Conservation (phyloP, 1,140 invertebrate species). For the Drosophila ercepeae region DNA sequence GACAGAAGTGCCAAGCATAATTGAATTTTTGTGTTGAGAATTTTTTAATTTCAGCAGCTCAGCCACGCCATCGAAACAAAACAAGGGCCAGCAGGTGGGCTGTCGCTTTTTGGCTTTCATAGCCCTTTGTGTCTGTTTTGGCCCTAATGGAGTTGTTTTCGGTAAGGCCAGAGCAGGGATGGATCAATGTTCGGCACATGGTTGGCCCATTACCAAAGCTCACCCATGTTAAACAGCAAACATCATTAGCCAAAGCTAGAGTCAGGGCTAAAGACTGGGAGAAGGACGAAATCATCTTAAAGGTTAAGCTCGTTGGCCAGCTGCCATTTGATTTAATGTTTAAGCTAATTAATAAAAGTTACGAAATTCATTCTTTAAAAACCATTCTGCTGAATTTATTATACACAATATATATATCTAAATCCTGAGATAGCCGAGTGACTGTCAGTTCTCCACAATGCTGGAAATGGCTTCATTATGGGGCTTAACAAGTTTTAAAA, state of each 20-base stretch:
- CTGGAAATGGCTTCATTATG: constrained; percentile 69
- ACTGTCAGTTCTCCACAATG: constrained; percentile 19
- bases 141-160: constrained; percentile 59
- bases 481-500: constrained; percentile 76
- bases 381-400: constrained; percentile 16
- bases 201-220: constrained; percentile 52
- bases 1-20: constrained; percentile 48
- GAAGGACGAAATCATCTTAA: constrained; percentile 12
- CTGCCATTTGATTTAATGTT: constrained; percentile 45
- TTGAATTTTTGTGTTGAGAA: constrained; percentile 74
- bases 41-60: constrained; percentile 54
- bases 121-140: constrained; percentile 30
- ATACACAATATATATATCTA: background rate
- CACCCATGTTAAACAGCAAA: constrained; percentile 14
- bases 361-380: constrained; percentile 33
- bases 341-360: constrained; percentile 70
- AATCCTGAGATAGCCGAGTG: background rate
- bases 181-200: constrained; percentile 50
- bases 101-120: background rate
- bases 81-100: constrained; percentile 35
- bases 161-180: too few species aligned
- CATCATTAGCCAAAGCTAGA: constrained; percentile 33
- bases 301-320: constrained; percentile 35
- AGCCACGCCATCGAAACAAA: constrained; percentile 22
- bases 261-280: background rate